Base-by-base conservation (phyloP, 2,113 vertebrate species). In the Sakesphorus luctuosus region DNA sequence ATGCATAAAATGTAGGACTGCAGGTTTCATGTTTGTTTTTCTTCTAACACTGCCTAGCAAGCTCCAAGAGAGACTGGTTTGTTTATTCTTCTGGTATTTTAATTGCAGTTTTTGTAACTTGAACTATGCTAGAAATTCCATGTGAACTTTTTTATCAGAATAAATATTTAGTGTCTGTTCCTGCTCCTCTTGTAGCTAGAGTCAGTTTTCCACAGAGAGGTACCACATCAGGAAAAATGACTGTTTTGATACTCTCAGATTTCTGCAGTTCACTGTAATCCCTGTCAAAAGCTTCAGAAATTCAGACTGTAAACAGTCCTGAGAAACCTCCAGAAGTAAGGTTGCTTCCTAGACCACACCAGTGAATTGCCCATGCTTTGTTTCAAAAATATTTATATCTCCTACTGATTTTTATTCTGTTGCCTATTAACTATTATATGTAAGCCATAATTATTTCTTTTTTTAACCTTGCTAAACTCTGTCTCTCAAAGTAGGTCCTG, bases 51-150 rank as follows among this genome's bases (percentile, higher is more conserved):
- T 94, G 73, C 49, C 87, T 91, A 92, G 67, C 63, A 85, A 90
- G 47, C 88, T 96, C 77, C 24, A n/a, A 77, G 84, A 87, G 63
- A 74, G 67, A 80, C 24, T 61, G 75, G 33, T 88, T 95, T 96
- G 85, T 96, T 96, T 97, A 94, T 95, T 88, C 87, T 88, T 77
- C 72, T 86, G 95, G 95, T 87, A 96, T 96, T 97, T 97, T 96
- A 93, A 96, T 95, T 96, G 91, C 91, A 80, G 82, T 94, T 91
- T 91, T 77, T 96, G 87, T 87, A 85, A 96, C 53, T 83, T 76
- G 78, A 96, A 79, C 90, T 95, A 90, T 93, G 90, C 75, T 86
- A 90, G 79, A 95, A 91, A 96, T 93, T 88, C 75, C 75, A 80
- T 91, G 75, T 93, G 87, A 93, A 96, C 79, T 93, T 92, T 29